Evolutionary conservation across 2,113 vertebrate species (phyloP).

Genomic region (Cheirogaleus medius): DNA sequence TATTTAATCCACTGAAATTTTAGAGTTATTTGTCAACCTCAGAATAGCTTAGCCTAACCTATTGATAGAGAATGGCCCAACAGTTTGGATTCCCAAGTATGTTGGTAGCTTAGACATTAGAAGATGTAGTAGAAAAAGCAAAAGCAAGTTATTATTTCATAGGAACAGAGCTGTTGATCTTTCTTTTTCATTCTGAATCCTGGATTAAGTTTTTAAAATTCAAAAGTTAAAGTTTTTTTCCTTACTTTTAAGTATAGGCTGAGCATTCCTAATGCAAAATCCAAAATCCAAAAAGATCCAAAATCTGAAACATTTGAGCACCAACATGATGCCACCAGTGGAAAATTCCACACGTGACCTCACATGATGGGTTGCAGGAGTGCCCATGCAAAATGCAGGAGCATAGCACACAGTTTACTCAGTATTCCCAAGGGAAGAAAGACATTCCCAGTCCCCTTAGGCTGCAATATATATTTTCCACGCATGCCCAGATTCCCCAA

Average conservation of each 20-base stretch:
- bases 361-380: background rate
- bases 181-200: background rate
- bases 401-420: background rate
- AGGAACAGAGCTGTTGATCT: background rate
- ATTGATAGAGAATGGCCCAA: background rate
- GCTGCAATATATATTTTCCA: background rate
- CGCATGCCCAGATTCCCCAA: background rate
- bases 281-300: background rate
- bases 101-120: background rate
- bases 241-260: background rate
- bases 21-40: background rate
- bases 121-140: background rate
- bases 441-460: background rate
- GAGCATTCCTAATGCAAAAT: background rate
- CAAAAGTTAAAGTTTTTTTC: background rate
- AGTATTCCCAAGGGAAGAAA: background rate
- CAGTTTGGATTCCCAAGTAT: background rate
- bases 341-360: background rate
- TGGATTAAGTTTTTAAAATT: constrained; percentile 19
- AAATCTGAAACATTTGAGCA: background rate
- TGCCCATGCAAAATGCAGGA: background rate
- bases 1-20: background rate
- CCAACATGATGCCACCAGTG: background rate
- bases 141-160: background rate
- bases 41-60: background rate